These are phyloP conservation scores for Gobius niger DNA, from an alignment of 2,113 vertebrate genomes.

Conservation along the genomic window DNA sequence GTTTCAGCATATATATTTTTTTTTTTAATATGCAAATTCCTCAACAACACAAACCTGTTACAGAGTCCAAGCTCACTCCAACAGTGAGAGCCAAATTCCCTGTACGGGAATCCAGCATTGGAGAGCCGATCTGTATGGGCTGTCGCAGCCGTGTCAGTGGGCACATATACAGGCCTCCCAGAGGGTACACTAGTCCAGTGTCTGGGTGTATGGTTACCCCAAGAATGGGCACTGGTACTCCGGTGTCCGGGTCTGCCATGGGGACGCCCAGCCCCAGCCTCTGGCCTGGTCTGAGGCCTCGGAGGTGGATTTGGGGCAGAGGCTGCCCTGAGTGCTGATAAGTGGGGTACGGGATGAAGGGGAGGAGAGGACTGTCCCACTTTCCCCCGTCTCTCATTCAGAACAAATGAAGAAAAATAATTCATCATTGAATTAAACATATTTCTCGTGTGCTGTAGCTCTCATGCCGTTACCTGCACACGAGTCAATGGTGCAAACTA, in stretches of 20 bases:
- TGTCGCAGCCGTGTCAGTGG: slow-evolving; percentile 79
- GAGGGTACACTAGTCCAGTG: slow-evolving; percentile 79
- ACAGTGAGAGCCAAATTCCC: slow-evolving; percentile 80
- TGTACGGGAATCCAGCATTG: slow-evolving; percentile 79
- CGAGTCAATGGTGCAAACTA: slow-evolving; percentile 77
- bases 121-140: slow-evolving; percentile 83
- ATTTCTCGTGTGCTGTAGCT: neutral
- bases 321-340: slow-evolving; percentile 67
- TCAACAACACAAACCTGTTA: slow-evolving; percentile 74
- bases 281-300: slow-evolving; percentile 72
- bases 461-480: slow-evolving; percentile 57
- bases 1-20: neutral
- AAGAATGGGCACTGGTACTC: slow-evolving; percentile 84
- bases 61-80: slow-evolving; percentile 78
- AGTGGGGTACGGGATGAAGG: slow-evolving; percentile 82
- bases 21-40: neutral
- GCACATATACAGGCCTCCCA: slow-evolving; percentile 82
- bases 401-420: neutral
- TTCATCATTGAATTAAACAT: neutral
- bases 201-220: slow-evolving; percentile 85
- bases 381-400: slow-evolving; percentile 50
- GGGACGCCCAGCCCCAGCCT: slow-evolving; percentile 75
- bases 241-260: slow-evolving; percentile 82
- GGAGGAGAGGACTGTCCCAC: slow-evolving; percentile 76
- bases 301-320: slow-evolving; percentile 65